Conservation (phyloP, 2,888 invertebrate genomes). For the Sturmia bella region DNA sequence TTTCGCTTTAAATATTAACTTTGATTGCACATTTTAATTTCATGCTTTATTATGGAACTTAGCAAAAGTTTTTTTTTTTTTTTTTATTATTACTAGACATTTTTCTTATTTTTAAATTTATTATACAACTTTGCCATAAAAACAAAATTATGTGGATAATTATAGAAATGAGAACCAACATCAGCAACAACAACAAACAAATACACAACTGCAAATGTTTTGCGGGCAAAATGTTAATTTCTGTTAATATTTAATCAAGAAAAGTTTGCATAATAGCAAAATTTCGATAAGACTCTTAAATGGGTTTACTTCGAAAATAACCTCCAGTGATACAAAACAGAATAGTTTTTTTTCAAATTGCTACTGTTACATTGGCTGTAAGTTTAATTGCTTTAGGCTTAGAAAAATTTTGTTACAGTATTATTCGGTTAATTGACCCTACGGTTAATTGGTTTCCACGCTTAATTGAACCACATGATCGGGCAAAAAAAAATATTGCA, state of each 20-base stretch:
- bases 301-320: too few species aligned
- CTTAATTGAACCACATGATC: too few species aligned
- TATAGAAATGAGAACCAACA: not conserved
- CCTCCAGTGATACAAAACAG: too few species aligned
- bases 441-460: too few species aligned
- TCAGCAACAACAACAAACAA: not conserved
- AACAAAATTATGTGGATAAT: conserved; percentile 31
- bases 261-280: too few species aligned
- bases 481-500: too few species aligned
- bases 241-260: not conserved
- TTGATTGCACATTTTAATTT: conserved; percentile 61
- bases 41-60: conserved; percentile 53
- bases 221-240: not conserved
- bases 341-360: too few species aligned
- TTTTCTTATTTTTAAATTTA: conserved; percentile 13
- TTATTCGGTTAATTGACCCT: too few species aligned
- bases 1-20: conserved; percentile 21
- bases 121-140: conserved; percentile 44
- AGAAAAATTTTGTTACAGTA: too few species aligned
- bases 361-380: too few species aligned
- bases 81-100: not conserved
- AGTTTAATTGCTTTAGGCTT: too few species aligned
- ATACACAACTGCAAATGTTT: not conserved
- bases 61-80: conserved; percentile 17
- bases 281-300: too few species aligned